A percentile compares a stretch with the other conserved stretches of the same genome.
These are phyloP conservation scores for Microcebus griseorufus DNA, from an alignment of 2,113 vertebrate species.

Conservation along the genomic window DNA sequence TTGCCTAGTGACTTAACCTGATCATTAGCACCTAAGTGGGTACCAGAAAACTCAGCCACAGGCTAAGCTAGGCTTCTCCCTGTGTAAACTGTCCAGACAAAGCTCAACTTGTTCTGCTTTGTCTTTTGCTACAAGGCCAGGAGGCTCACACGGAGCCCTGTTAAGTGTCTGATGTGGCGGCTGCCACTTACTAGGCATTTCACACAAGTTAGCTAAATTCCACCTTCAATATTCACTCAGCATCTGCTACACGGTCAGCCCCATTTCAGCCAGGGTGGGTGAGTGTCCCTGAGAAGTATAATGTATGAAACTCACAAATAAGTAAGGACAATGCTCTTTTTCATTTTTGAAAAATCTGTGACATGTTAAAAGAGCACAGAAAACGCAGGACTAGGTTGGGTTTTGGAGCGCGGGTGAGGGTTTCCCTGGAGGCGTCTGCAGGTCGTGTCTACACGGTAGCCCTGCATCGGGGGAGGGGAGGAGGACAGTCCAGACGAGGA, in stretches of 20 bases:
- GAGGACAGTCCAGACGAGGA: neutral
- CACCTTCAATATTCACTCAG: neutral
- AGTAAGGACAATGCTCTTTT: neutral
- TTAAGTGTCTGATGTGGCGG: neutral
- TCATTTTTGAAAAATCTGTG: neutral
- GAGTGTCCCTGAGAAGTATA: neutral
- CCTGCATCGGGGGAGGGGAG: neutral
- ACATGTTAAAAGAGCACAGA: neutral
- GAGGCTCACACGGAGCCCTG: neutral
- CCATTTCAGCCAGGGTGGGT: neutral
- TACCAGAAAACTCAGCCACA: neutral
- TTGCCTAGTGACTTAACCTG: neutral
- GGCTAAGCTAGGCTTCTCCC: neutral
- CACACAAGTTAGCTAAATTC: neutral
- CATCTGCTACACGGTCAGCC: neutral
- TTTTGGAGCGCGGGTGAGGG: neutral
- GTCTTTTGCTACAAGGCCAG: neutral
- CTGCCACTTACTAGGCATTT: neutral
- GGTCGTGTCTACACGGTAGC: neutral
- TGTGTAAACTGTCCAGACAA: neutral
- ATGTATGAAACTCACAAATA: neutral
- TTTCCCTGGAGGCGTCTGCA: neutral
- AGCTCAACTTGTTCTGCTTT: neutral
- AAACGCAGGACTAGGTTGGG: neutral
- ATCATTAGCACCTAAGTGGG: neutral